Evolutionary conservation across 1,140 invertebrate species (phyloP).

Genomic region (Saccostrea glomerata): DNA sequence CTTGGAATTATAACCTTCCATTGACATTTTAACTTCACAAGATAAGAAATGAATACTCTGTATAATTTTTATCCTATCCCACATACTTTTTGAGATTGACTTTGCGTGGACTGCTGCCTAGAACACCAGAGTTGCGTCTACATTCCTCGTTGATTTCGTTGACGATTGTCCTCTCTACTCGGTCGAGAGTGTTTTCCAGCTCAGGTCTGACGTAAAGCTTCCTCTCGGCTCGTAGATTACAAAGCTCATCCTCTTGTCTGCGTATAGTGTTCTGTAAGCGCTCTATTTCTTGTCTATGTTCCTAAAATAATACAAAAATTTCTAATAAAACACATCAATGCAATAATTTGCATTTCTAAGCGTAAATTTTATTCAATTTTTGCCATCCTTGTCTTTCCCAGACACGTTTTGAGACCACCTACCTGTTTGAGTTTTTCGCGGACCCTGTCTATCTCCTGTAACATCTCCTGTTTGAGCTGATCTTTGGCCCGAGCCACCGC

Average conservation of each 20-base stretch:
- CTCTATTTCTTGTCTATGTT: slow-evolving; percentile 70
- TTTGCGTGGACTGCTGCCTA: slow-evolving; percentile 70
- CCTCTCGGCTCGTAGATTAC: slow-evolving; percentile 64
- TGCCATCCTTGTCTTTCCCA: background rate
- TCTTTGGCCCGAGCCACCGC: slow-evolving; percentile 74
- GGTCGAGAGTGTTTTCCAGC: slow-evolving; percentile 67
- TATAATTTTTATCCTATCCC: background rate
- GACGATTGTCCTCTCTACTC: slow-evolving; percentile 71
- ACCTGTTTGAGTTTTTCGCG: slow-evolving; percentile 73
- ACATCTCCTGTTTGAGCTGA: slow-evolving; percentile 68
- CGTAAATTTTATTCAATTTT: no score
- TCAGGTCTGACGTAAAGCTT: slow-evolving; percentile 60
- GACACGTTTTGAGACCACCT: background rate
- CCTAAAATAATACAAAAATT: slow-evolving; percentile 57
- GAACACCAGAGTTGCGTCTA: slow-evolving; percentile 65
- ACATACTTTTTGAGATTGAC: slow-evolving; percentile 66
- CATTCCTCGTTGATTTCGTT: slow-evolving; percentile 77
- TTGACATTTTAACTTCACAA: no score
- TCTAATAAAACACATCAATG: no score
- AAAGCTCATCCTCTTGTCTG: slow-evolving; percentile 69
- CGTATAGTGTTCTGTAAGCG: slow-evolving; percentile 68
- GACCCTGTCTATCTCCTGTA: slow-evolving; percentile 67
- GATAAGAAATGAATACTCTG: no score
- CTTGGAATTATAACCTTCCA: no score
- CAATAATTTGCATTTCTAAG: no score